Percentiles rank a stretch among this genome's conserved stretches.
Conservation (phyloP, 2,797 vertebrate genomes). For the Helostoma temminkii region DNA sequence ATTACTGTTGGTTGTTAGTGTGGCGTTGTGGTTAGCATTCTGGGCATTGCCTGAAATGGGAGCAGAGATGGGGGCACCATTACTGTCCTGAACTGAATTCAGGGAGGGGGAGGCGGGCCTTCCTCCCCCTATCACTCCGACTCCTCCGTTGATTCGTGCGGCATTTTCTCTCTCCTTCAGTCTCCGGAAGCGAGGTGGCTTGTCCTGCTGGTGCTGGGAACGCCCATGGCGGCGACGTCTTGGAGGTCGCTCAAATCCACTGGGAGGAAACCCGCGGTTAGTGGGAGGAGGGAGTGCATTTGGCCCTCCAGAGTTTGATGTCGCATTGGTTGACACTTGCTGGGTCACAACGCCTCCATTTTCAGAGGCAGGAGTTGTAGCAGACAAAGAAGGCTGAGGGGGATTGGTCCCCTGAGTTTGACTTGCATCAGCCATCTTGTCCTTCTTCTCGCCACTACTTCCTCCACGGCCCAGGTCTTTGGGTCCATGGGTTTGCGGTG, state of each 20-base stretch:
- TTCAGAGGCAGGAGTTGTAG: slow-evolving; percentile 71
- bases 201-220: slow-evolving; percentile 95
- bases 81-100: slow-evolving; percentile 79
- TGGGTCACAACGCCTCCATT: slow-evolving; percentile 77
- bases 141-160: slow-evolving; percentile 85
- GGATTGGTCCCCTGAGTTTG: slow-evolving; percentile 75
- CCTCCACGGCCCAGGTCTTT: slow-evolving; percentile 80
- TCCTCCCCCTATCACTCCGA: slow-evolving; percentile 77
- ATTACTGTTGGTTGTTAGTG: slow-evolving; percentile 75
- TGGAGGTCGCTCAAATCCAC: slow-evolving; percentile 87
- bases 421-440: slow-evolving; percentile 77
- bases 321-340: slow-evolving; percentile 63
- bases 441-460: slow-evolving; percentile 80
- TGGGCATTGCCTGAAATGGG: slow-evolving; percentile 56
- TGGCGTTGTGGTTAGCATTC: slow-evolving; percentile 78
- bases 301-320: slow-evolving; percentile 70
- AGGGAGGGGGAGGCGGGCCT: slow-evolving; percentile 70
- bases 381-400: slow-evolving; percentile 58
- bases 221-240: slow-evolving; percentile 88
- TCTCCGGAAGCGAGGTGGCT: slow-evolving; percentile 92
- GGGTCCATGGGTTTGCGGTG: slow-evolving; percentile 66
- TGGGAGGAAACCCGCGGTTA: slow-evolving; percentile 73
- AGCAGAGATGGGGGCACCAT: slow-evolving; percentile 65
- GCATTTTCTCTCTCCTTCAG: slow-evolving; percentile 93
- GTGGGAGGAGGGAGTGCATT: slow-evolving; percentile 63